phyloP scores from a whole-genome alignment of 2,113 vertebrate species.

The Psophia crepitans region DNA sequence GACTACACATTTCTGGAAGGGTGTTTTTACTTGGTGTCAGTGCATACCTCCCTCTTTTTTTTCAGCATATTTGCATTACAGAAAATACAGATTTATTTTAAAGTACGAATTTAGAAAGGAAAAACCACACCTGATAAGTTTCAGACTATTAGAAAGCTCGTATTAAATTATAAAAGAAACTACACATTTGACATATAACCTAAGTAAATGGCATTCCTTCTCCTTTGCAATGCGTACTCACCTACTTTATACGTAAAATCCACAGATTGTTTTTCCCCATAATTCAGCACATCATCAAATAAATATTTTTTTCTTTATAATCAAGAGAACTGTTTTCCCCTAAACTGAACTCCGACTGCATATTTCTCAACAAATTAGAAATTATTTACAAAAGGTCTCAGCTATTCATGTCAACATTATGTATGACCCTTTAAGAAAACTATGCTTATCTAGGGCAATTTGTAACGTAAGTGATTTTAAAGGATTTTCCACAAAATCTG shows the following conservation, averaged over 20 bases:
- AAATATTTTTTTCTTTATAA: background rate
- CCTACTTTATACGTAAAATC: background rate
- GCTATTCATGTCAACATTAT: background rate
- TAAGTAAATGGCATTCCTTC: background rate
- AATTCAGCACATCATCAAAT: background rate
- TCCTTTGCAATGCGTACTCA: background rate
- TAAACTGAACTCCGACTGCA: background rate
- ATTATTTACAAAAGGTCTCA: background rate
- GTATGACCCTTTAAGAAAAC: background rate
- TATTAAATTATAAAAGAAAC: background rate
- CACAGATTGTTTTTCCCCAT: background rate
- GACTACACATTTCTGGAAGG: background rate
- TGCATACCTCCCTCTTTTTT: background rate
- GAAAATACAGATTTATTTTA: background rate
- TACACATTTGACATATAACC: background rate
- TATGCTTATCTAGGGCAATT: background rate
- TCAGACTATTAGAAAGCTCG: background rate
- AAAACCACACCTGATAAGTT: background rate
- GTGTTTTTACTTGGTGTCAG: background rate
- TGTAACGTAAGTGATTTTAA: background rate
- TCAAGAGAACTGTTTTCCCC: background rate
- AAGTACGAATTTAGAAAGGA: background rate
- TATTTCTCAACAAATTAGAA: background rate
- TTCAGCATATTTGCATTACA: background rate
- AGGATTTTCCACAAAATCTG: background rate